Conservation (phyloP, 1,140 invertebrate genomes). For the Dendrolimus kikuchii region DNA sequence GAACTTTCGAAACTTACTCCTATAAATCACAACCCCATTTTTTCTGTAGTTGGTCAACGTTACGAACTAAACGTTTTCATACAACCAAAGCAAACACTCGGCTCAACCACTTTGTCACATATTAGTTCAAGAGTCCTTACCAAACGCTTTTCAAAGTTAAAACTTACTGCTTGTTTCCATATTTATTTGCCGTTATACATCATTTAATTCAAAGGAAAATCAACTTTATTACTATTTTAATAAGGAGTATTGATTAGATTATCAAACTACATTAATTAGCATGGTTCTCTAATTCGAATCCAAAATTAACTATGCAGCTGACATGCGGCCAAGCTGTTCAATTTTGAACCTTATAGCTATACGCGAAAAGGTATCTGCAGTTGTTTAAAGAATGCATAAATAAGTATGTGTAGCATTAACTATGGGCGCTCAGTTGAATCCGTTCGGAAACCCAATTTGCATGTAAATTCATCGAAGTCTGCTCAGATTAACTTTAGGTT, state of each 20-base stretch:
- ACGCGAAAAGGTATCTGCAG: constrained; percentile 4
- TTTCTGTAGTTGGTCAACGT: no score
- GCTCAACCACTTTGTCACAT: constrained; percentile 3
- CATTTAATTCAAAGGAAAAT: not conserved
- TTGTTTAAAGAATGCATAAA: constrained; percentile 4
- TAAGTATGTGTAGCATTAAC: constrained; percentile 27
- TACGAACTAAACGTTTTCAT: no score
- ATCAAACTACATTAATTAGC: not conserved
- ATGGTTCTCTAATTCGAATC: constrained; percentile 6
- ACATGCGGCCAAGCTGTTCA: not conserved
- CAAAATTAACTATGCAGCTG: not conserved
- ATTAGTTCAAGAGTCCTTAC: constrained; percentile 4
- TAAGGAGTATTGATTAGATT: constrained; percentile 1
- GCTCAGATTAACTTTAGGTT: constrained; percentile 43
- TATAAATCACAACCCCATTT: no score
- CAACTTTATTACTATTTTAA: not conserved
- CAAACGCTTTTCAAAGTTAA: constrained; percentile 1
- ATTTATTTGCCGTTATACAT: not conserved
- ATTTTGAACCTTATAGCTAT: constrained; percentile 11
- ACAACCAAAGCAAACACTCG: not conserved
- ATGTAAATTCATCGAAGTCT: constrained; percentile 49
- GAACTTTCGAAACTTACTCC: no score
- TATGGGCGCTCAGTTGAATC: constrained; percentile 37
- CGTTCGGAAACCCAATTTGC: constrained; percentile 46
- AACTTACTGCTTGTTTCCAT: not conserved